Evolutionary conservation across 2,888 invertebrate genomes (phyloP), one percentile per base, ranked within the genome.

Genomic region (Sipha maydis): DNA sequence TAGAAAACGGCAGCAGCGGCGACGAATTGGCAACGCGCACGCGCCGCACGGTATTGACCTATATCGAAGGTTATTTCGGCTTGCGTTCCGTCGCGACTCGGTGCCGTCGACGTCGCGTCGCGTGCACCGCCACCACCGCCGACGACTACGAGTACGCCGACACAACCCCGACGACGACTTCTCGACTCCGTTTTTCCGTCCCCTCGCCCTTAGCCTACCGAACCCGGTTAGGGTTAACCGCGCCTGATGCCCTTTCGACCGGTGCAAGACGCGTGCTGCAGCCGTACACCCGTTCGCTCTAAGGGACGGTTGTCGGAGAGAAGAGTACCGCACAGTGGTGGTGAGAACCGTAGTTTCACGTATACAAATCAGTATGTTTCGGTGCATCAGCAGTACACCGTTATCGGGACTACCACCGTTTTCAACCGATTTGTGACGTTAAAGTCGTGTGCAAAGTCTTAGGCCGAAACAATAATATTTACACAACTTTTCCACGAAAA

Each of bases 41-140:
- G 88, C 88, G 88, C 75, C 61, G 41, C 82, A 19, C 88, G 75
- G 75, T 88, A 88, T 88, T 88, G 88, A 88, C 88, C 88, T 88
- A 88, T 75, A 88, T 88, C 80, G 88, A 88, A 88, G 80, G 88
- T 88, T 88, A 88, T 88, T 88, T 88, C 80, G 88, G 88, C 75
- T 61, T 61, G 73, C 85, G 75, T 77, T 41, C 8, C 67, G 85
- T 41, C 79, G 78, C 54, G 85, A 79, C 86, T 86, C 86, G 79
- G 71, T 86, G 80, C 86, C 80, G 79, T 56, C 78, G 73, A 0
- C 71, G 71, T 7, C 71, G 73, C 73, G 34, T 73, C 71, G 54
- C 54, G n/a, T 78, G 78, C 54, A 78, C 34, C 31, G 78, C 31
- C 80, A 17, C 61, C 56, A 28, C 31, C 56, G 19, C 28, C n/a